phyloP scores from a whole-genome alignment of 2,888 invertebrate genomes.

The Cremastobaeus sp. region DNA sequence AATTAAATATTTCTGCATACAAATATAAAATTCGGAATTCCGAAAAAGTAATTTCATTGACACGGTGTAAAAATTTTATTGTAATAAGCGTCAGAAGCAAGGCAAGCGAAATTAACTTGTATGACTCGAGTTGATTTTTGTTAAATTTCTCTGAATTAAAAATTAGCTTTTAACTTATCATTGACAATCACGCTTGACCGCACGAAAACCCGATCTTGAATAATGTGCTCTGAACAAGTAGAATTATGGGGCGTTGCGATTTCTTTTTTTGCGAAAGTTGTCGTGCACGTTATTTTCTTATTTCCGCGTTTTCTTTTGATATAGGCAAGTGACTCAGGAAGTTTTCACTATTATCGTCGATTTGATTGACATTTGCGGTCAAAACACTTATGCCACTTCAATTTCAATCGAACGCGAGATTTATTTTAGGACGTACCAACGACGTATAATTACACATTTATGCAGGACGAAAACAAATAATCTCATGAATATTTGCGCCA shows the following conservation, averaged over 20 bases:
- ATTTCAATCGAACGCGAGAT: conserved; percentile 9
- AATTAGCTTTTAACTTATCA: neutral
- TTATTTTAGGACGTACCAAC: conserved; percentile 12
- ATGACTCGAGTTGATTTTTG: no score
- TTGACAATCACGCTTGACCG: neutral
- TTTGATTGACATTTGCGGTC: conserved; percentile 5
- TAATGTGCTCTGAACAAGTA: conserved; percentile 16
- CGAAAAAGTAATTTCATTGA: no score
- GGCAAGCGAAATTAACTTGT: no score
- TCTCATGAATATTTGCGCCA: no score
- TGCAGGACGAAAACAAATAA: no score
- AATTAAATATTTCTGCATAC: no score
- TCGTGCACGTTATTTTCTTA: conserved; percentile 21
- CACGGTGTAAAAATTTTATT: no score
- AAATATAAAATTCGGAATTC: no score
- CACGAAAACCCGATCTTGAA: conserved; percentile 3
- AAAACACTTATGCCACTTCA: neutral
- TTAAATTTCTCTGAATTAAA: no score
- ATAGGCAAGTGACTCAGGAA: conserved; percentile 35
- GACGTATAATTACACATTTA: conserved; percentile 8
- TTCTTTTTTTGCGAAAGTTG: conserved; percentile 41
- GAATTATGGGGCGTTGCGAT: conserved; percentile 22
- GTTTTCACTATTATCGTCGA: conserved; percentile 26
- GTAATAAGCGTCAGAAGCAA: no score
- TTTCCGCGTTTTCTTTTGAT: conserved; percentile 30